A percentile compares a stretch with the other conserved stretches of the same genome.
phyloP scores from a whole-genome alignment of 2,888 invertebrate genomes.

The Hirtodrosophila cameraria region DNA sequence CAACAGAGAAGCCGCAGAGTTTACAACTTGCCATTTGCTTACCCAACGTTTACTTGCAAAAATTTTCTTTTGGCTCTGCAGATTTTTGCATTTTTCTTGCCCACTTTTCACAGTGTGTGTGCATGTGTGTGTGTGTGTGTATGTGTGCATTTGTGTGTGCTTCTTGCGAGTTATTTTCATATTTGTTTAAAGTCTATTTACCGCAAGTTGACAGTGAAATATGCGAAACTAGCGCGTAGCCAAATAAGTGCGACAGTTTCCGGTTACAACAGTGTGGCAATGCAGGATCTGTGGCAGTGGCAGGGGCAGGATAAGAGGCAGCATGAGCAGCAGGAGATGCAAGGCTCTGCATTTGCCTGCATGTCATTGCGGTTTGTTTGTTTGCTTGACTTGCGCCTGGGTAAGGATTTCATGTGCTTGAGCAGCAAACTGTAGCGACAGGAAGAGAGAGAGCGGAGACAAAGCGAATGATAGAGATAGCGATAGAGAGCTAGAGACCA shows the following conservation, averaged over 20 bases:
- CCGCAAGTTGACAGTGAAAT: constrained; percentile 79
- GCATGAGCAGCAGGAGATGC: not conserved
- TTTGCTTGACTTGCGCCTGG: constrained; percentile 76
- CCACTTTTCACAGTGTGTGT: constrained; percentile 30
- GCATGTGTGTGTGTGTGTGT: constrained; percentile 13
- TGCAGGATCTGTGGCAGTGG: constrained; percentile 76
- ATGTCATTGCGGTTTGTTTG: constrained; percentile 77
- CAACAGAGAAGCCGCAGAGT: constrained; percentile 53
- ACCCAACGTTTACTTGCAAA: constrained; percentile 73
- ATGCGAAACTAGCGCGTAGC: constrained; percentile 79
- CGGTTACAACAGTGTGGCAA: constrained; percentile 78
- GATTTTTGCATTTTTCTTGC: constrained; percentile 65
- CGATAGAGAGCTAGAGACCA: constrained; percentile 43
- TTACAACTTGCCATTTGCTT: constrained; percentile 75
- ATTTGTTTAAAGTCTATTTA: constrained; percentile 79
- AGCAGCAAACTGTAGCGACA: constrained; percentile 45
- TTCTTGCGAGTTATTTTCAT: constrained; percentile 74
- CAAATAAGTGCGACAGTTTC: constrained; percentile 79
- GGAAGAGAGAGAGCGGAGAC: not conserved
- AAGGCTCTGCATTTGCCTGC: constrained; percentile 57
- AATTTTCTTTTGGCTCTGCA: constrained; percentile 60
- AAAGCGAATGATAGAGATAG: not conserved
- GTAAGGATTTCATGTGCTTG: constrained; percentile 78
- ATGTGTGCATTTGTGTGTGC: constrained; percentile 26
- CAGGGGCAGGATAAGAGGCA: constrained; percentile 13